Conservation (phyloP, 2,113 vertebrate species). For the Felis chaus region DNA sequence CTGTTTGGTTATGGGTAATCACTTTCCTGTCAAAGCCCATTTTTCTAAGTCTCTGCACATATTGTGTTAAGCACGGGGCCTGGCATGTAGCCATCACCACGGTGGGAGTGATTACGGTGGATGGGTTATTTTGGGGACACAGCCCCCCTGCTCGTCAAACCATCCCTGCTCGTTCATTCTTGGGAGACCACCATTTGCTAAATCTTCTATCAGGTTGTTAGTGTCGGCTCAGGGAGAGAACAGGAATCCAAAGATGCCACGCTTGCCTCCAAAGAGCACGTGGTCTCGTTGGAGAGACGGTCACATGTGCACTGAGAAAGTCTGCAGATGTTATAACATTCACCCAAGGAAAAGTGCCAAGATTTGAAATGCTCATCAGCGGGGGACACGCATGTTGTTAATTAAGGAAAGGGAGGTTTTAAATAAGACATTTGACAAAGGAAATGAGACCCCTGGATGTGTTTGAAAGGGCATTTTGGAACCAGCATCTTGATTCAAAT, state of each 20-base stretch:
- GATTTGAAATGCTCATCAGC: not conserved
- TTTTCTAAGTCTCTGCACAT: rapidly evolving
- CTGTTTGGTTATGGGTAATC: not conserved
- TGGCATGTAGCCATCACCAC: rapidly evolving
- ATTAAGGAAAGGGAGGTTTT: not conserved
- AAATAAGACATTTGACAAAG: not conserved
- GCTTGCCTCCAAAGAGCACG: not conserved
- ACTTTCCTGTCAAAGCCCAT: not conserved
- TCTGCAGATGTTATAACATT: not conserved
- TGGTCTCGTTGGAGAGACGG: not conserved
- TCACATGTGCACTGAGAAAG: not conserved
- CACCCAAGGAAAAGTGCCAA: not conserved
- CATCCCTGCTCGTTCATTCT: not conserved
- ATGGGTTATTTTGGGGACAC: not conserved
- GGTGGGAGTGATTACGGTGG: rapidly evolving
- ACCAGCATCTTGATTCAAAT: not conserved
- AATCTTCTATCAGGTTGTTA: not conserved
- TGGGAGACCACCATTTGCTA: not conserved
- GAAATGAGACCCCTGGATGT: not conserved
- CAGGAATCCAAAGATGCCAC: not conserved
- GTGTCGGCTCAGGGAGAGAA: not conserved
- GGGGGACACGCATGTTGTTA: not conserved
- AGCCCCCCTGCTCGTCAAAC: not conserved
- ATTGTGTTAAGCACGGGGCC: rapidly evolving
- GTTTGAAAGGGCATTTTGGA: not conserved